Conservation (phyloP, 2,797 vertebrate species). For the Sarcoramphus papa region DNA sequence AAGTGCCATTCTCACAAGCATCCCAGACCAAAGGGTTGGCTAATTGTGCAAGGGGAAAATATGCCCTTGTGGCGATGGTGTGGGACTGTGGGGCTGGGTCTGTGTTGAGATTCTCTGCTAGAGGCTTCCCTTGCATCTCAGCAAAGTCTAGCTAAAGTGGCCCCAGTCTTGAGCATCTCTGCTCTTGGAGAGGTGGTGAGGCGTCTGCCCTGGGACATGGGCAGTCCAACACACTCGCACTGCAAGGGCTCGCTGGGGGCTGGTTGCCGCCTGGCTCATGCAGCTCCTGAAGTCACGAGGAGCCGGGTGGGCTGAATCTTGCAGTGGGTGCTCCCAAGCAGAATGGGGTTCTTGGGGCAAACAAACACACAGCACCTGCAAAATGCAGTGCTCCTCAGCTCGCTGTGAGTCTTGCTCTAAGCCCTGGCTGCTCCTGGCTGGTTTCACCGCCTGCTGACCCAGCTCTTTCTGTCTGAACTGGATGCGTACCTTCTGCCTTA, state of each 20-base stretch:
- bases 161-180: neutral
- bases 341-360: neutral
- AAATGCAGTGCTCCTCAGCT: neutral
- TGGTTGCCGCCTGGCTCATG: rapidly evolving
- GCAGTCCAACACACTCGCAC: neutral
- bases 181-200: neutral
- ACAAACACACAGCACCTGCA: neutral
- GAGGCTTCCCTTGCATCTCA: neutral
- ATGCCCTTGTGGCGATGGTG: neutral
- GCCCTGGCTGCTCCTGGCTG: neutral
- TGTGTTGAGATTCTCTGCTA: neutral
- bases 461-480: neutral
- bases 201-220: neutral
- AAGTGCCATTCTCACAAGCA: neutral
- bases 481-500: neutral
- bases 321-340: neutral
- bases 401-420: neutral
- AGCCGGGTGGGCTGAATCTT: neutral
- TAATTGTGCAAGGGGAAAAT: neutral
- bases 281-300: neutral
- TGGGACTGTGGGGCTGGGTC: neutral
- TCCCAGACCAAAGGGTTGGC: neutral
- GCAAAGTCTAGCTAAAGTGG: neutral
- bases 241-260: neutral
- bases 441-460: neutral